Percentiles rank a stretch among this genome's conserved stretches.
Conservation (phyloP, 2,113 vertebrate species). For the Eudyptes chrysolophus region DNA sequence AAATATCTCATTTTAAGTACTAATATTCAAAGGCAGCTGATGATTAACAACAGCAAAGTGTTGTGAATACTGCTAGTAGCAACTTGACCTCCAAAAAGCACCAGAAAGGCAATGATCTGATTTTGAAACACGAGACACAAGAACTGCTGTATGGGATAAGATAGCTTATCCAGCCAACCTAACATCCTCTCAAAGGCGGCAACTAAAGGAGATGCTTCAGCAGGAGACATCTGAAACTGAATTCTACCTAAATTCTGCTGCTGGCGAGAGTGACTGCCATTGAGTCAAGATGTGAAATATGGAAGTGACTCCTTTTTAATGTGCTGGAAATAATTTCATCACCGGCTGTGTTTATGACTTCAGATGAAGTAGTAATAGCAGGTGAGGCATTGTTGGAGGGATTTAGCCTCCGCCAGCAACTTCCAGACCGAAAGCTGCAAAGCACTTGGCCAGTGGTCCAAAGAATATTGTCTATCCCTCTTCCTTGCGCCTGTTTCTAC, state of each 20-base stretch:
- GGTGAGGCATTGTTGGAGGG: not conserved
- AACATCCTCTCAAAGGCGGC: not conserved
- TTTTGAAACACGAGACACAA: not conserved
- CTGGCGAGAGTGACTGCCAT: not conserved
- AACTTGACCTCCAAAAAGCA: not conserved
- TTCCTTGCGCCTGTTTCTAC: not conserved
- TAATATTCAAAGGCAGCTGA: not conserved
- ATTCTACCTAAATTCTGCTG: not conserved
- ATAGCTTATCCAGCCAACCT: not conserved
- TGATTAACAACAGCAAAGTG: not conserved
- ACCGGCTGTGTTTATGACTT: not conserved
- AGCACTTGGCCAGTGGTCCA: not conserved
- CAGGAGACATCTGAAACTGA: not conserved
- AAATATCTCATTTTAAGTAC: not conserved
- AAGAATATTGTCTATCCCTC: not conserved
- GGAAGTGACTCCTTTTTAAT: not conserved
- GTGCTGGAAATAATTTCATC: not conserved
- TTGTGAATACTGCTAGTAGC: not conserved
- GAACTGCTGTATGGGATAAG: not conserved
- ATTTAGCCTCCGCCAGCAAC: not conserved
- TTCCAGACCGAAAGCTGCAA: not conserved
- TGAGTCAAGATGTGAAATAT: not conserved
- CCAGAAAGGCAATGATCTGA: not conserved
- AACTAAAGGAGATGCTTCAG: not conserved
- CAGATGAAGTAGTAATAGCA: conserved; percentile 21